phyloP scores from a whole-genome alignment of 2,888 invertebrate genomes.

The Callyntrura sp. region DNA sequence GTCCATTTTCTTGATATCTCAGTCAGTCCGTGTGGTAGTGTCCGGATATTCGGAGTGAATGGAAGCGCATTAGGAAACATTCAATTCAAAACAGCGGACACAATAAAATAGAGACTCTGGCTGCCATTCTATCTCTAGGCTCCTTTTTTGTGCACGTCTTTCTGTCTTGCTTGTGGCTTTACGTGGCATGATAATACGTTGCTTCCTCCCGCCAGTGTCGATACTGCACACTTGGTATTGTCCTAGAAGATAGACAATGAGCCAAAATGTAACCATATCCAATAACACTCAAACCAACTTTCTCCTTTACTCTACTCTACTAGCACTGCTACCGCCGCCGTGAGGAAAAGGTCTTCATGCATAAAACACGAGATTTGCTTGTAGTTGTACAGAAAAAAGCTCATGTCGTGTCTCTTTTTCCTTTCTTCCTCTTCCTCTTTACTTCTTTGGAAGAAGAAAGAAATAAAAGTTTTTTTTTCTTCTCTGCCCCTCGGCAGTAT shows the following conservation, averaged over 20 bases:
- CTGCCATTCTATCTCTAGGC: not conserved
- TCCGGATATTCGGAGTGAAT: conserved; percentile 29
- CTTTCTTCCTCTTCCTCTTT: not conserved
- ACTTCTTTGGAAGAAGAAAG: conserved; percentile 22
- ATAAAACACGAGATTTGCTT: conserved; percentile 73
- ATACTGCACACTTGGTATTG: not conserved
- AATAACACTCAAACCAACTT: conserved; percentile 1
- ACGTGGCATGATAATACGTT: conserved; percentile 57
- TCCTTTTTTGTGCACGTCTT: not conserved
- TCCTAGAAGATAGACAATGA: conserved; percentile 29
- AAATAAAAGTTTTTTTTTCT: conserved; percentile 31
- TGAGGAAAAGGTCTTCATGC: conserved; percentile 68
- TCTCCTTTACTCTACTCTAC: not conserved
- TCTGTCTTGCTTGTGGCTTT: conserved; percentile 48
- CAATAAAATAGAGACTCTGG: conserved; percentile 50
- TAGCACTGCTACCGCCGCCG: not conserved
- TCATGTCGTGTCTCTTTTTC: conserved; percentile 23
- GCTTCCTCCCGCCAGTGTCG: conserved; percentile 39
- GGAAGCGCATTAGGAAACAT: conserved; percentile 68
- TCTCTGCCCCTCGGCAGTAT: conserved; percentile 63
- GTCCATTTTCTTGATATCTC: conserved; percentile 46
- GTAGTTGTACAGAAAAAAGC: conserved; percentile 32
- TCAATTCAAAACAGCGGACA: conserved; percentile 64
- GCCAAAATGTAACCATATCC: conserved; percentile 47
- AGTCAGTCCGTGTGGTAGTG: not conserved